Base-by-base conservation (phyloP, 2,113 vertebrate genomes). In the Leptocoma aspasia region DNA sequence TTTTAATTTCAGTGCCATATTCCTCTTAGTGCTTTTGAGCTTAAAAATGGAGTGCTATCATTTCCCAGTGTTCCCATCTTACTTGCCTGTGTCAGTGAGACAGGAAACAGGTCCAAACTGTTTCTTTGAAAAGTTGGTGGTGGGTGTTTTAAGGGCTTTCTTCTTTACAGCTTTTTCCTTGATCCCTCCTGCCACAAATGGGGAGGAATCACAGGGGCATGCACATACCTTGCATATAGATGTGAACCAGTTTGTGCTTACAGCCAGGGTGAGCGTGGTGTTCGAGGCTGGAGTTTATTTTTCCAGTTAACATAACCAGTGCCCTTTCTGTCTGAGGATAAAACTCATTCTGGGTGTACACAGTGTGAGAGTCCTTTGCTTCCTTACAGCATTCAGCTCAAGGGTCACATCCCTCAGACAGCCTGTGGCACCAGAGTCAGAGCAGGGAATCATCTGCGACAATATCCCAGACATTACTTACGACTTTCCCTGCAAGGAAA, bases 181-280 rank as follows among this genome's bases (percentile, higher is more conserved):
- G 15, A 80, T 80, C 6, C 11, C 11, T 79, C 5, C 14, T 85
- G 23, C 30, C 41, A 35, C 37, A 68, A 18, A 17, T 0, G 0
- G 0, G 35, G 30, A 66, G 20, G 23, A 33, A 35, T 14, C 9
- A 30, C 18, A 68, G 41, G 5, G 60, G 3, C 4, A 1, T 4
- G 11, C 4, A 27, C 5, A 10, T 1, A 0, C 17, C 10, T 71
- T 59, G 39, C 1, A 0, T 17, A 12, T 28, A 4, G 1, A 5
- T 1, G 0, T 50, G 28, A 82, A 56, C 2, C 9, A 41, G 7
- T 44, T 49, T 31, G 19, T 42, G 30, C 22, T 73, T 31, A 44
- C 22, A 65, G 35, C 2, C 31, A 47, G 17, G 9, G 23, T 14
- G 7, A 30, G 6, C 8, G 13, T 1, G 2, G 9, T n/a, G 35